Base-by-base conservation (phyloP, 37 sponge, comb jelly and placozoan species). In the Ephydatia muelleri region DNA sequence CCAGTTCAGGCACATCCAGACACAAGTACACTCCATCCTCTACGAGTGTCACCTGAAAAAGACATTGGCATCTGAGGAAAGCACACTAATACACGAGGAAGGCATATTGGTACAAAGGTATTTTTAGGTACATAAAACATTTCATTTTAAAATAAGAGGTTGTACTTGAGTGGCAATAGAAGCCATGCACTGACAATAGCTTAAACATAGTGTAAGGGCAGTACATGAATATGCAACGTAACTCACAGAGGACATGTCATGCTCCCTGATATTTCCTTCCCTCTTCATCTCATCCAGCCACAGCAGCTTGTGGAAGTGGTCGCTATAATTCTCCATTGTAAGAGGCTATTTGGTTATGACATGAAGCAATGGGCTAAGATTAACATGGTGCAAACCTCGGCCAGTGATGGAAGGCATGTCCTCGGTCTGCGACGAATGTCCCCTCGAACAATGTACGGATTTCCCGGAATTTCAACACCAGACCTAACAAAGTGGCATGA, bases 1-100 rank as follows among this genome's bases (percentile, higher is more conserved):
- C 87, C 36, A 94, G 70, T 1, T 85, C 91, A 40, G 95, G 95
- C 38, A 94, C 95, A 31, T 38, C 64, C 12, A 94, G 89, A 35
- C 78, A 64, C 48, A 94, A 48, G 80, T 88, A 94, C 25, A 34
- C 78, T 27, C 95, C 95, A 67, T 70, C 83, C 38, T 48, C 48
- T 68, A 40, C 39, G 31, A 94, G 32, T 21, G 49, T 36, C 13
- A 81, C 90, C 78, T 93, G 43, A 21, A 11, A 72, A 73, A 83
- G 5, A 32, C 25, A 75, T 19, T 5, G 6, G 8, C 47, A 43
- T 8, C n/a, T n/a, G n/a, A n/a, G n/a, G n/a, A n/a, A n/a, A n/a
- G n/a, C n/a, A n/a, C n/a, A n/a, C n/a, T n/a, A n/a, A n/a, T n/a
- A n/a, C n/a, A n/a, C n/a, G n/a, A n/a, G n/a, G n/a, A n/a, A n/a